Evolutionary conservation across 2,797 vertebrate genomes (phyloP).

Genomic region (Ammospiza maritima): DNA sequence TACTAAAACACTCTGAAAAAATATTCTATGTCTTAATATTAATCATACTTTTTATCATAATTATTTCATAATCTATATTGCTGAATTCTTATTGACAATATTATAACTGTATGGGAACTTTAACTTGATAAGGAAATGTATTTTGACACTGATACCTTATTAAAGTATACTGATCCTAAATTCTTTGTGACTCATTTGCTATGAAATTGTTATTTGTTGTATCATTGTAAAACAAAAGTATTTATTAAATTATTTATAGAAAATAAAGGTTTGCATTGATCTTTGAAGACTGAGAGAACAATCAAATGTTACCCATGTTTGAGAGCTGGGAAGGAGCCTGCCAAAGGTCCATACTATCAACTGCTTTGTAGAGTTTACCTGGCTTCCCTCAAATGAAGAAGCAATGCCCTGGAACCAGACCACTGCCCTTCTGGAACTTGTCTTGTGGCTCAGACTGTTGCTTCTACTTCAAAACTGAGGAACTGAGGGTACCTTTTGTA

Average conservation of each 20-base stretch:
- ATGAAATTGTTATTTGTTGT: constrained; percentile 60
- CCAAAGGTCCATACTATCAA: not conserved
- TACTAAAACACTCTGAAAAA: constrained; percentile 80
- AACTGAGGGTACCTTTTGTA: not conserved
- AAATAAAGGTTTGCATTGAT: constrained; percentile 64
- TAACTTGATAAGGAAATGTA: constrained; percentile 92
- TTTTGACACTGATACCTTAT: constrained; percentile 98
- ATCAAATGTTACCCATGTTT: not conserved
- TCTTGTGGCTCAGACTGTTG: not conserved
- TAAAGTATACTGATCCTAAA: constrained; percentile 95
- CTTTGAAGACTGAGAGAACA: constrained; percentile 50
- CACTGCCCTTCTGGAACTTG: not conserved
- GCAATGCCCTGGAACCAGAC: not conserved
- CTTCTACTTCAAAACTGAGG: not conserved
- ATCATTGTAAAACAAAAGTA: constrained; percentile 59
- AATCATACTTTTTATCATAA: constrained; percentile 83
- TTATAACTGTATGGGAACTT: constrained; percentile 89
- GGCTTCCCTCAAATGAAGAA: not conserved
- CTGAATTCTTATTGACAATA: constrained; percentile 87
- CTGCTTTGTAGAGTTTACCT: not conserved
- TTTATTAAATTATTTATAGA: constrained; percentile 73
- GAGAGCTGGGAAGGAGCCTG: not conserved
- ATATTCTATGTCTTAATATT: constrained; percentile 84
- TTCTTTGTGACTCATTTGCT: constrained; percentile 68
- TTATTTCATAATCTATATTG: constrained; percentile 83